Conservation (phyloP, 1,140 invertebrate species). For the Panagrolaimus sp. region DNA sequence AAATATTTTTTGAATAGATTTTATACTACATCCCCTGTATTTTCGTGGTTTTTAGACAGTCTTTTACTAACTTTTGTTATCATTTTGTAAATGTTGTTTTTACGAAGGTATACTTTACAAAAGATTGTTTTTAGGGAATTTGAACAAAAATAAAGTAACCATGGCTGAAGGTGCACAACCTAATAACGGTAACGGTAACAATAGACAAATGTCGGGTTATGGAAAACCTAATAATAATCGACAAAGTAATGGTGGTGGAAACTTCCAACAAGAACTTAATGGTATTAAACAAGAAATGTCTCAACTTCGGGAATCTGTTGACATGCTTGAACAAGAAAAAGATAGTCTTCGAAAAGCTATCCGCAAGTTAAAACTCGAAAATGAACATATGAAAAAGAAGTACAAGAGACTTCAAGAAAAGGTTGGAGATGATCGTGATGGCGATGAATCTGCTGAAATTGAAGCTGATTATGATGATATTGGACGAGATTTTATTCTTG, state of each 20-base stretch:
- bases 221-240: too few species aligned
- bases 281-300: constrained; percentile 44
- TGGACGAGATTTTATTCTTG: constrained; percentile 44
- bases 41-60: too few species aligned
- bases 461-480: constrained; percentile 53
- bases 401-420: constrained; percentile 43
- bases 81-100: too few species aligned
- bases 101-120: too few species aligned
- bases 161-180: too few species aligned
- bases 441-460: constrained; percentile 28
- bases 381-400: constrained; percentile 44
- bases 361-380: constrained; percentile 55
- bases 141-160: too few species aligned
- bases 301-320: constrained; percentile 42
- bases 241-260: not conserved
- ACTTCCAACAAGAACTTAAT: constrained; percentile 27
- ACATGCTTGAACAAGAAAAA: constrained; percentile 44
- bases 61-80: too few species aligned
- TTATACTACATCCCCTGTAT: too few species aligned
- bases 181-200: too few species aligned
- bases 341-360: constrained; percentile 54
- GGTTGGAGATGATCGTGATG: constrained; percentile 30
- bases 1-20: too few species aligned
- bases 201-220: too few species aligned
- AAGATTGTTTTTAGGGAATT: too few species aligned